Conservation (phyloP, 2,113 vertebrate species). For the Podarcis muralis region DNA sequence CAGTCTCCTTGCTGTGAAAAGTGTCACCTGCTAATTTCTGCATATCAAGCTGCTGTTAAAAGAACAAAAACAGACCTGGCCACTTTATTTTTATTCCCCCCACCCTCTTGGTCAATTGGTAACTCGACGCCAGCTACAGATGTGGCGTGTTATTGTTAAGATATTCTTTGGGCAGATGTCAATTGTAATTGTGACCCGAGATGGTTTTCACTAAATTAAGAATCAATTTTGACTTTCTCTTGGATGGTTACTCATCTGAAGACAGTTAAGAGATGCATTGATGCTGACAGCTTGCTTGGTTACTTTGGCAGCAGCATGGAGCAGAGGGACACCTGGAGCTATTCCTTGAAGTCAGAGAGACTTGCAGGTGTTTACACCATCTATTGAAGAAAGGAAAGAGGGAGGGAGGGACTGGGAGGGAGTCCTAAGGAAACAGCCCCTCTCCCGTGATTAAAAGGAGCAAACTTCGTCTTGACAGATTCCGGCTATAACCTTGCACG, state of each 20-base stretch:
- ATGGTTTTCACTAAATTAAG: neutral
- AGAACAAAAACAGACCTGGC: neutral
- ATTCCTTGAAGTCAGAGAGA: slow-evolving; percentile 30
- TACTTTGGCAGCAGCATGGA: slow-evolving; percentile 48
- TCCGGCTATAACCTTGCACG: neutral
- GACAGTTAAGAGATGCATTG: slow-evolving; percentile 19
- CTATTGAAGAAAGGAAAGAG: slow-evolving; percentile 17
- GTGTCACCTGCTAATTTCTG: neutral
- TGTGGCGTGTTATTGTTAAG: slow-evolving; percentile 39
- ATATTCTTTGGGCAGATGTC: slow-evolving; percentile 43
- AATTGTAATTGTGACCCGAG: slow-evolving; percentile 39
- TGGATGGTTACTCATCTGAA: neutral
- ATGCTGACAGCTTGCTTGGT: slow-evolving; percentile 50
- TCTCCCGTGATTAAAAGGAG: neutral
- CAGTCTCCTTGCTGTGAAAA: neutral
- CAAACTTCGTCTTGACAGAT: neutral
- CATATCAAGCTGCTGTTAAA: neutral
- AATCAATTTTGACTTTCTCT: slow-evolving; percentile 42
- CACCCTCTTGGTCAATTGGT: neutral
- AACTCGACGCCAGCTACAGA: neutral
- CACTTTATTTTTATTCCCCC: neutral
- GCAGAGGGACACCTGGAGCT: slow-evolving; percentile 37
- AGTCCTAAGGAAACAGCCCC: neutral
- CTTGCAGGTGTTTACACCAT: slow-evolving; percentile 27
- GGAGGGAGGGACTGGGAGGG: neutral